Base-by-base conservation (phyloP, 2,797 vertebrate species). In the Arnoldichthys spilopterus region DNA sequence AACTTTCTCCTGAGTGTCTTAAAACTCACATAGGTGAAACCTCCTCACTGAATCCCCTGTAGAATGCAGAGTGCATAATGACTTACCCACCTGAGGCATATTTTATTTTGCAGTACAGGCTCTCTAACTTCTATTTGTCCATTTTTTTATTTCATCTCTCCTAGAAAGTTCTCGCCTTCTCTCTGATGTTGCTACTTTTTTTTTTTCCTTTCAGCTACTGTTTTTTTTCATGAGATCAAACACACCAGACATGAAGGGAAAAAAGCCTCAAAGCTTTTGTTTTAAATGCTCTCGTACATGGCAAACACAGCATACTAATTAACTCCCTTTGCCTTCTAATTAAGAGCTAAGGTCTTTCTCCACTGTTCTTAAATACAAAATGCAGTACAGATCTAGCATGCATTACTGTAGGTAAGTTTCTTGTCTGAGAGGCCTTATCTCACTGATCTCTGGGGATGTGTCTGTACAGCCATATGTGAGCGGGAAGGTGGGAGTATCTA, bases 271-370 rank as follows among this genome's bases (percentile, higher is more conserved):
- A 79, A 79, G 34, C 43, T 64, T 43, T 72, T 67, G 79, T 81
- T 75, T 68, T 26, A 72, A 74, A 64, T 30, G 26, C 34, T 47
- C 54, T 71, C 32, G 47, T 83, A 68, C 64, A 76, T 32, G 37
- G 64, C 66, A 63, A 84, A 54, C 78, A 40, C 74, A 53, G 37
- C 77, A 83, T 76, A 61, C 80, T 89, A 84, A 89, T 88, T 85
- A 86, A 63, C 30, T 78, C 58, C 47, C 40, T 71, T n/a, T 49
- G 28, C 69, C 53, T 72, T 83, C 58, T 85, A 85, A 89, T 89
- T 87, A 86, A 87, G 82, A 49, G 51, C 32, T 16, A 51, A 18
- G 26, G 32, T 72, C n/a, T 61, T 34, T 77, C 70, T 76, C 30
- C 28, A 59, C 61, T 58, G n/a, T 34, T 8, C 26, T 45, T 45